A percentile compares a stretch with the other conserved stretches of the same genome.
Conservation (phyloP, 2,888 invertebrate species). For the Drosophila koepferae region DNA sequence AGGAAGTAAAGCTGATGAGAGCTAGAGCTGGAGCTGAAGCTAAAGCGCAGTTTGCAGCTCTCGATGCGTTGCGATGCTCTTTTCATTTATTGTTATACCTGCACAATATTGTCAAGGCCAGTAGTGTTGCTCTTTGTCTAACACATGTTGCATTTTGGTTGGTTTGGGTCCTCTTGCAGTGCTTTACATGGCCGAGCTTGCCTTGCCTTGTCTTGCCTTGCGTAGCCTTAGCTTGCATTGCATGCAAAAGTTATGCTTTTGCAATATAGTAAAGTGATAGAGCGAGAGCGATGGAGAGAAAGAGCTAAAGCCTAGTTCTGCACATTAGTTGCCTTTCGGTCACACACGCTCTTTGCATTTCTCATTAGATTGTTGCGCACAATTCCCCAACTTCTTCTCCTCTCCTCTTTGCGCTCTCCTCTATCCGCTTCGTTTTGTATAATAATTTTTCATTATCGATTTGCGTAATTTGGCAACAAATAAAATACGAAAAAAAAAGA, state of each 20-base stretch:
- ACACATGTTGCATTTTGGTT: background rate
- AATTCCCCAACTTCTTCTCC: background rate
- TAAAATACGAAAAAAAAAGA: conserved; percentile 13
- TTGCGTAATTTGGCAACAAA: conserved; percentile 45
- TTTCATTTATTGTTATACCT: background rate
- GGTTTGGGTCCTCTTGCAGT: background rate
- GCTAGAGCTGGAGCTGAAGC: background rate
- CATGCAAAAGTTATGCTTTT: background rate
- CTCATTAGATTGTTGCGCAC: conserved; percentile 37
- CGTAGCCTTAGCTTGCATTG: background rate
- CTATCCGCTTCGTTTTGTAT: background rate
- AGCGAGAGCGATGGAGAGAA: background rate
- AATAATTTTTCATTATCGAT: conserved; percentile 48
- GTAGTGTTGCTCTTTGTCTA: conserved; percentile 20
- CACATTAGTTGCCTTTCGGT: conserved; percentile 2
- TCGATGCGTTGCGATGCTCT: background rate
- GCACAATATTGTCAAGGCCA: conserved; percentile 39
- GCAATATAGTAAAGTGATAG: background rate
- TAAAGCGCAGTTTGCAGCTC: background rate
- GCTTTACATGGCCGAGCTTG: background rate
- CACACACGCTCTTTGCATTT: conserved; percentile 31
- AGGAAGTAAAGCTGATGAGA: background rate
- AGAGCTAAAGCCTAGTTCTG: conserved; percentile 3
- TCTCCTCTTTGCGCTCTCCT: background rate
- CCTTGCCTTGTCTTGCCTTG: background rate